phyloP scores from a whole-genome alignment of 1,140 invertebrate species.

The Drosophila albomicans region DNA sequence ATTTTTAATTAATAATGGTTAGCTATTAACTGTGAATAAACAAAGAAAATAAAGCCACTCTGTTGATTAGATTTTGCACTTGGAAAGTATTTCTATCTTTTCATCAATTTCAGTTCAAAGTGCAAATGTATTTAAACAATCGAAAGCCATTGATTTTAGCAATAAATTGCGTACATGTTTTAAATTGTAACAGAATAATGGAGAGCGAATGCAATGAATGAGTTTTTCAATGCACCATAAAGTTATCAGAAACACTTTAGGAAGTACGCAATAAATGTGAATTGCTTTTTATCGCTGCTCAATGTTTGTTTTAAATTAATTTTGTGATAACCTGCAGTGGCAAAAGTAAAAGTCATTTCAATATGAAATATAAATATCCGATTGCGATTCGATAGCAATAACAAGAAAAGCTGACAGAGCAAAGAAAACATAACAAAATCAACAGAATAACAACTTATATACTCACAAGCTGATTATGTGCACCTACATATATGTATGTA shows the following conservation, averaged over 20 bases:
- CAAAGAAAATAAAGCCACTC: background rate
- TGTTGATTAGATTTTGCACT: background rate
- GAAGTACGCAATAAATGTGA: slow-evolving; percentile 22
- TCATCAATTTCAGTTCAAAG: background rate
- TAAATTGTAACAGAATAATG: background rate
- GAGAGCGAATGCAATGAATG: background rate
- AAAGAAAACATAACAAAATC: slow-evolving; percentile 11
- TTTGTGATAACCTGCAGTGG: background rate
- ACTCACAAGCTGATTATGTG: slow-evolving; percentile 1
- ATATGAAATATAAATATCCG: slow-evolving; percentile 18
- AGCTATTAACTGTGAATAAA: too few species aligned
- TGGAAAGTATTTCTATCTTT: background rate
- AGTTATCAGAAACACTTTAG: slow-evolving; percentile 8
- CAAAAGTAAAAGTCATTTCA: slow-evolving; percentile 5
- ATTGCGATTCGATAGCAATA: slow-evolving; percentile 12
- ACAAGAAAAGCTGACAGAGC: slow-evolving; percentile 16
- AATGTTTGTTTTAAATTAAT: slow-evolving; percentile 30
- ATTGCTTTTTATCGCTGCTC: slow-evolving; percentile 26
- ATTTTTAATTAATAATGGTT: too few species aligned
- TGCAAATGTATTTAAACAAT: background rate
- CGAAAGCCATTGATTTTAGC: background rate
- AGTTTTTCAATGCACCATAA: slow-evolving; percentile 2
- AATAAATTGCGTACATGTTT: slow-evolving; percentile 13
- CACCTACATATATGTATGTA: background rate
- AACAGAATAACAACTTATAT: slow-evolving; percentile 14